phyloP scores from a whole-genome alignment of 2,113 vertebrate genomes.

The Galemys pyrenaicus region DNA sequence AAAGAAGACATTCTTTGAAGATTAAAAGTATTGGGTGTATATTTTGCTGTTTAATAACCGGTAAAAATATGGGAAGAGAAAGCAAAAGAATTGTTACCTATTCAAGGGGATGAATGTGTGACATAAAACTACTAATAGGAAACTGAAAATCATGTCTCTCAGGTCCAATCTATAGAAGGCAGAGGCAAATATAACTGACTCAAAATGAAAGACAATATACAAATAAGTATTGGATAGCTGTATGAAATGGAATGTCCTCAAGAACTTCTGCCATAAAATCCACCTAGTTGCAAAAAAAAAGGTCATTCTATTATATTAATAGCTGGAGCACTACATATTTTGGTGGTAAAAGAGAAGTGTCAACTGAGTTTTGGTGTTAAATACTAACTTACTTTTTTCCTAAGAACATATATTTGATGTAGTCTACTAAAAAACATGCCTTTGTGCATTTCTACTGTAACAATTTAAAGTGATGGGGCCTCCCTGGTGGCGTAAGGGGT shows the following conservation, averaged over 20 bases:
- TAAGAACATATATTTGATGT: background rate
- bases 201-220: conserved; percentile 35
- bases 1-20: background rate
- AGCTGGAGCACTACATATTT: conserved; percentile 13
- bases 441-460: conserved; percentile 22
- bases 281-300: conserved; percentile 23
- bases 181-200: conserved; percentile 49
- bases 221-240: background rate
- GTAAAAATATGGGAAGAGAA: conserved; percentile 34
- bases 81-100: conserved; percentile 15
- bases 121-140: conserved; percentile 21
- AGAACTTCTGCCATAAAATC: conserved; percentile 41
- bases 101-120: background rate
- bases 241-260: background rate
- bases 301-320: conserved; percentile 48
- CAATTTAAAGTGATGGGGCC: background rate
- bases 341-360: conserved; percentile 27
- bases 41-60: conserved; percentile 1
- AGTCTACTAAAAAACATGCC: conserved; percentile 44
- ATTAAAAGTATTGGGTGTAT: conserved; percentile 15
- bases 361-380: conserved; percentile 4
- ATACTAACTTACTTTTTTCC: conserved; percentile 12
- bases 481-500: no score
- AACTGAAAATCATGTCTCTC: conserved; percentile 1
- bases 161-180: conserved; percentile 45